Conservation (phyloP, 2,797 vertebrate species). For the Serranus cabrilla region DNA sequence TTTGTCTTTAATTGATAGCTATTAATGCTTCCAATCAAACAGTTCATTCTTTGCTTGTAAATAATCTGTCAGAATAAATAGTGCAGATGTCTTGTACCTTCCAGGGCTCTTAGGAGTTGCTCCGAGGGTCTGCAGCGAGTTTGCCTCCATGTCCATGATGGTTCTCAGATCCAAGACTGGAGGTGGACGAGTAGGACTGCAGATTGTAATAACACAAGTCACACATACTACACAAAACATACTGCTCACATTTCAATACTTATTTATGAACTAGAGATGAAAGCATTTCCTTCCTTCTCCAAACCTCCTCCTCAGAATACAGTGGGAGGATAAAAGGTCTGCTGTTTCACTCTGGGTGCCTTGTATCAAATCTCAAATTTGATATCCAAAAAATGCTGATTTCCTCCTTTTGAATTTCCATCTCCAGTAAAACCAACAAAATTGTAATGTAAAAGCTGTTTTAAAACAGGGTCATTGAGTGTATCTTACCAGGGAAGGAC, state of each 20-base stretch:
- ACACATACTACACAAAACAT: conserved; percentile 2
- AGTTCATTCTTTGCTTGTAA: not conserved
- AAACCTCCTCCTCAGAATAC: conserved; percentile 11
- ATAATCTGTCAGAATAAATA: not conserved
- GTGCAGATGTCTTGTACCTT: conserved; percentile 58
- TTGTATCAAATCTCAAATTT: conserved; percentile 23
- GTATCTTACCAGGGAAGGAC: conserved; percentile 62
- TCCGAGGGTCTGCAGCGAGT: conserved; percentile 85
- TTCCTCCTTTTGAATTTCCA: not conserved
- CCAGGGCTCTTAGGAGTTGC: conserved; percentile 89
- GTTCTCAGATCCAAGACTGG: conserved; percentile 94
- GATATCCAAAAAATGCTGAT: not conserved
- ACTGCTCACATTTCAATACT: conserved; percentile 14
- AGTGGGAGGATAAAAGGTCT: conserved; percentile 11
- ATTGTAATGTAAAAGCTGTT: not conserved
- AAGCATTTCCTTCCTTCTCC: conserved; percentile 6
- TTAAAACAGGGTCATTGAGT: not conserved
- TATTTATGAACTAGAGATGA: not conserved
- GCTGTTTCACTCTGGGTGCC: not conserved
- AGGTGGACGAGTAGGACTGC: conserved; percentile 83
- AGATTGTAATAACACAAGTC: conserved; percentile 46
- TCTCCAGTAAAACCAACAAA: not conserved
- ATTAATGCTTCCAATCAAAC: not conserved
- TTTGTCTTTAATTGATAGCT: not conserved
- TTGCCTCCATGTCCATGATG: conserved; percentile 98